Conservation (phyloP, 2,113 vertebrate genomes). For the Pyrgilauda ruficollis region DNA sequence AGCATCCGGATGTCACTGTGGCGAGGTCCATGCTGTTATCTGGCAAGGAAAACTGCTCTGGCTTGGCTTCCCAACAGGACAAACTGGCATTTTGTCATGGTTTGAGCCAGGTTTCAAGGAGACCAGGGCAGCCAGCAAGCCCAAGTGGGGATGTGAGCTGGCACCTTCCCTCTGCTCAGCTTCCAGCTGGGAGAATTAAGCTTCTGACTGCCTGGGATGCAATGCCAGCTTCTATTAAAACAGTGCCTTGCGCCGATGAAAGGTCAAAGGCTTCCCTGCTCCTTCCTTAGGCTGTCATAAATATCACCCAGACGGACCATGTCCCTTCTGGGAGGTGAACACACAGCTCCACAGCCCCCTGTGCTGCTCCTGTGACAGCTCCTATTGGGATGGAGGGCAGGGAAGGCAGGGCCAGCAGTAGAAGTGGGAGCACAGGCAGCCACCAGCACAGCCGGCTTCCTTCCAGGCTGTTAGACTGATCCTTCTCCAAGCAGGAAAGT, state of each 20-base stretch:
- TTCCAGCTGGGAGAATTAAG: neutral
- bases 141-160: neutral
- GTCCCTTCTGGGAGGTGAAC: neutral
- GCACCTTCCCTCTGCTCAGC: neutral
- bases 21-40: neutral
- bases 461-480: constrained; percentile 55
- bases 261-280: neutral
- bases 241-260: neutral
- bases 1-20: neutral
- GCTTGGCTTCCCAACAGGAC: constrained; percentile 4
- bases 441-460: constrained; percentile 25
- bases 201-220: neutral
- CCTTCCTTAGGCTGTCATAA: constrained; percentile 3
- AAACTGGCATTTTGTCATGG: constrained; percentile 30
- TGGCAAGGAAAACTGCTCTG: neutral
- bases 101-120: neutral
- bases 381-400: neutral
- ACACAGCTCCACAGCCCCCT: neutral
- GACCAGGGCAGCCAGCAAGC: neutral
- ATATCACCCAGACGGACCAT: neutral
- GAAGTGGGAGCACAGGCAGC: neutral
- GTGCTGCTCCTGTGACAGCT: neutral
- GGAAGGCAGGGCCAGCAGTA: constrained; percentile 9
- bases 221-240: neutral
- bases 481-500: constrained; percentile 56